Evolutionary conservation across 2,113 vertebrate genomes (phyloP).

Genomic region (Tichodroma muraria): DNA sequence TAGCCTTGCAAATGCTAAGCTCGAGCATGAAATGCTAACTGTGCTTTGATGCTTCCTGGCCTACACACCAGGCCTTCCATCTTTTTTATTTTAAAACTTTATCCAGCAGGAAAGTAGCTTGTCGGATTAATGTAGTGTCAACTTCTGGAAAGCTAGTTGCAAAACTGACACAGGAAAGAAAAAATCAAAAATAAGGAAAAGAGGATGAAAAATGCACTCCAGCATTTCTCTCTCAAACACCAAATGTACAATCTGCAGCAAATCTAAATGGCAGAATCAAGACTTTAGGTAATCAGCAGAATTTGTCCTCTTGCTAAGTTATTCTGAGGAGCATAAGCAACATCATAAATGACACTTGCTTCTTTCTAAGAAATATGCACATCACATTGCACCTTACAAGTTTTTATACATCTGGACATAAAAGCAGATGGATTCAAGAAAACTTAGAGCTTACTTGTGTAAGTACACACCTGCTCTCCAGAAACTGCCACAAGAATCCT

Average conservation of each 20-base stretch:
- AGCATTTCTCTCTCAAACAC: conserved; percentile 6
- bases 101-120: conserved; percentile 5
- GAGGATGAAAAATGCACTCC: background rate
- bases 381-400: background rate
- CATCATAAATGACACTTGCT: background rate
- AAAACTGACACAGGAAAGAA: background rate
- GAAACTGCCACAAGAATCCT: background rate
- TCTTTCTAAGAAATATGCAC: background rate
- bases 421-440: background rate
- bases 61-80: background rate
- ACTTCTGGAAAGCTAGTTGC: background rate
- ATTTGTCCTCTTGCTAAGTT: background rate
- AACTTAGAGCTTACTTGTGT: background rate
- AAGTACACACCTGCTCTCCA: background rate
- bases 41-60: background rate
- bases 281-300: background rate
- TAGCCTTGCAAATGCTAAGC: conserved; percentile 25
- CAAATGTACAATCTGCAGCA: background rate
- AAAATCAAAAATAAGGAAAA: background rate
- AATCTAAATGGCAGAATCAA: background rate
- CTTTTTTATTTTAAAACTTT: conserved; percentile 13
- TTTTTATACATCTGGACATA: background rate
- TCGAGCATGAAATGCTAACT: background rate
- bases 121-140: background rate
- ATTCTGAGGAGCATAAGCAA: background rate